Evolutionary conservation across 2,113 vertebrate species (phyloP).

Genomic region (Chroicocephalus ridibundus): DNA sequence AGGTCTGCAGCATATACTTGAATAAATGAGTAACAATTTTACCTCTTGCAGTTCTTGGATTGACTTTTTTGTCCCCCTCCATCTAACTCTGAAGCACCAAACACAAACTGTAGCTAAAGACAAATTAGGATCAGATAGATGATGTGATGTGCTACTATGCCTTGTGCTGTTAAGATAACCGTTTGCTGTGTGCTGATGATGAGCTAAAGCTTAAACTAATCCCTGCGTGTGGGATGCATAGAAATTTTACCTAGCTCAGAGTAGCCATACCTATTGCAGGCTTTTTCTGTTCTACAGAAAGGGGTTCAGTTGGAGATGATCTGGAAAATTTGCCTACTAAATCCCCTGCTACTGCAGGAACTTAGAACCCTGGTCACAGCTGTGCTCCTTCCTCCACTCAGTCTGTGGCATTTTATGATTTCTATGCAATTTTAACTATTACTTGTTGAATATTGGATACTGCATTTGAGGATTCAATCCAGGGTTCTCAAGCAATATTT

Average conservation of each 20-base stretch:
- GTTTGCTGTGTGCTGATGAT: background rate
- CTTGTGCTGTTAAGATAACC: background rate
- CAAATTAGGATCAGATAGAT: background rate
- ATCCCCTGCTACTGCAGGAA: background rate
- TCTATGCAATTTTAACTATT: background rate
- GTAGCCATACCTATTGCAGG: background rate
- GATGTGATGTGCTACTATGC: background rate
- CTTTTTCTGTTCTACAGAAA: background rate
- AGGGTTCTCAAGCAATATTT: background rate
- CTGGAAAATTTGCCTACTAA: background rate
- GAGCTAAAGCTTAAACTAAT: background rate
- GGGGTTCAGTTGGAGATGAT: background rate
- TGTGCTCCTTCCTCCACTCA: background rate
- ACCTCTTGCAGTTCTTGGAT: background rate
- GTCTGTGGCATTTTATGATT: background rate
- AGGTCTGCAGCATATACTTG: background rate
- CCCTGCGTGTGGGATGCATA: fast-evolving
- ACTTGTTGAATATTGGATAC: background rate
- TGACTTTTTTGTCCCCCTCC: background rate
- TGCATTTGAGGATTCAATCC: background rate
- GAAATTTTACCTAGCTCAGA: background rate
- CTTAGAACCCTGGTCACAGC: background rate
- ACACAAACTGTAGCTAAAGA: background rate
- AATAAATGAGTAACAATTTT: background rate
- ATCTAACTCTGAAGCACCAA: background rate